phyloP scores from a whole-genome alignment of 2,888 invertebrate genomes.

The Sceliomorpha sp. region DNA sequence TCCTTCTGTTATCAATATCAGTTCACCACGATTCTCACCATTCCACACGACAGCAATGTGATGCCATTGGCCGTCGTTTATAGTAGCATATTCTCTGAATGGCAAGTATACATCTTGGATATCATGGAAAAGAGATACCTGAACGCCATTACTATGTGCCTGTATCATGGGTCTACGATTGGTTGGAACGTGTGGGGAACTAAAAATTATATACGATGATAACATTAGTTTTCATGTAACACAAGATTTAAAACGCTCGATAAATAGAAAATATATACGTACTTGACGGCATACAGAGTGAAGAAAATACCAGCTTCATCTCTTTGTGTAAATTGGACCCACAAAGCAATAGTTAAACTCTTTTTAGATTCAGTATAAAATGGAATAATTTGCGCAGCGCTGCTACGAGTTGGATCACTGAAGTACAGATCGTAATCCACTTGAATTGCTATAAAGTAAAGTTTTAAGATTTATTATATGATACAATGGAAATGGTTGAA shows the following conservation, averaged over 20 bases:
- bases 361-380: conserved; percentile 89
- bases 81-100: conserved; percentile 94
- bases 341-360: conserved; percentile 94
- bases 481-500: too few relatives aligned
- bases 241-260: too few relatives aligned
- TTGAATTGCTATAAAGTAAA: conserved; percentile 94
- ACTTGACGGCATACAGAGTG: conserved; percentile 94
- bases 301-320: conserved; percentile 97
- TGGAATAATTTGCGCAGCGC: conserved; percentile 95
- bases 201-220: conserved; percentile 79
- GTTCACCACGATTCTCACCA: conserved; percentile 90
- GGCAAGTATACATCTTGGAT: conserved; percentile 93
- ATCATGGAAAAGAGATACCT: conserved; percentile 93
- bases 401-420: conserved; percentile 93
- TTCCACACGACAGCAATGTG: conserved; percentile 98
- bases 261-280: conserved; percentile 65
- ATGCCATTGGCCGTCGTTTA: conserved; percentile 98
- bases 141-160: conserved; percentile 95
- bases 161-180: conserved; percentile 91
- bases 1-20: conserved; percentile 96
- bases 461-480: too few relatives aligned
- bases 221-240: too few relatives aligned
- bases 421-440: conserved; percentile 99
- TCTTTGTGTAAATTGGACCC: conserved; percentile 96
- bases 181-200: conserved; percentile 89